Evolutionary conservation across 2,797 vertebrate genomes (phyloP).

Genomic region (Melanotaenia pygmaea): DNA sequence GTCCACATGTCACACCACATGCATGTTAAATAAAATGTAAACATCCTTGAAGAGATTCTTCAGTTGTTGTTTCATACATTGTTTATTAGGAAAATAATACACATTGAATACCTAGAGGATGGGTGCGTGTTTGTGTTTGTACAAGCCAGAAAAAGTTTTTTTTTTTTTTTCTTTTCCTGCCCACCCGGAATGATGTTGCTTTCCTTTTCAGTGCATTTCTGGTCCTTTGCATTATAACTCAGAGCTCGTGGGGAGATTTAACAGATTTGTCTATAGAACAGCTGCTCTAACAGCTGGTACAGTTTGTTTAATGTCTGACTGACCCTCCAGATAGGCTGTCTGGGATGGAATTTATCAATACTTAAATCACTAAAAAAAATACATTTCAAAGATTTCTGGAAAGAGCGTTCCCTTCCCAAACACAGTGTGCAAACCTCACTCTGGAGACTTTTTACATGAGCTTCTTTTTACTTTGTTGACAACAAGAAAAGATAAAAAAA

Average conservation of each 20-base stretch:
- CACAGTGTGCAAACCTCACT: conserved; percentile 17
- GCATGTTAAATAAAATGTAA: conserved; percentile 44
- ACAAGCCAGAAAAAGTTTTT: conserved; percentile 1
- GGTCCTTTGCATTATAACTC: conserved; percentile 39
- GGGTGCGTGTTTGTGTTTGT: conserved; percentile 13
- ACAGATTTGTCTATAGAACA: conserved; percentile 28
- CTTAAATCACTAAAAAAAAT: conserved; percentile 17
- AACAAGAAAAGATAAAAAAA: conserved; percentile 4
- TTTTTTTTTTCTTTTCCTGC: conserved; percentile 29
- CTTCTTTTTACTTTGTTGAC: neutral
- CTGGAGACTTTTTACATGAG: conserved; percentile 4
- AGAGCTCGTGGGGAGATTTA: conserved; percentile 29
- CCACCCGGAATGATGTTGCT: conserved; percentile 14
- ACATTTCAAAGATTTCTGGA: conserved; percentile 16
- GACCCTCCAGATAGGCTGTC: conserved; percentile 1
- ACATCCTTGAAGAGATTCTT: conserved; percentile 18
- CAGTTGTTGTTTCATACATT: conserved; percentile 3
- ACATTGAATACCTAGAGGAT: neutral
- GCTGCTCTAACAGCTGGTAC: conserved; percentile 28
- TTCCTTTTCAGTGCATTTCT: conserved; percentile 20
- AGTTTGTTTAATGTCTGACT: conserved; percentile 21
- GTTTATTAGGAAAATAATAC: conserved; percentile 12
- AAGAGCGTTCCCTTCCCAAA: conserved; percentile 11
- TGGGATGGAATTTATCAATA: conserved; percentile 27
- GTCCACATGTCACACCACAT: conserved; percentile 26